phyloP scores from a whole-genome alignment of 2,797 vertebrate species.

The Sebastolobus altivelis region DNA sequence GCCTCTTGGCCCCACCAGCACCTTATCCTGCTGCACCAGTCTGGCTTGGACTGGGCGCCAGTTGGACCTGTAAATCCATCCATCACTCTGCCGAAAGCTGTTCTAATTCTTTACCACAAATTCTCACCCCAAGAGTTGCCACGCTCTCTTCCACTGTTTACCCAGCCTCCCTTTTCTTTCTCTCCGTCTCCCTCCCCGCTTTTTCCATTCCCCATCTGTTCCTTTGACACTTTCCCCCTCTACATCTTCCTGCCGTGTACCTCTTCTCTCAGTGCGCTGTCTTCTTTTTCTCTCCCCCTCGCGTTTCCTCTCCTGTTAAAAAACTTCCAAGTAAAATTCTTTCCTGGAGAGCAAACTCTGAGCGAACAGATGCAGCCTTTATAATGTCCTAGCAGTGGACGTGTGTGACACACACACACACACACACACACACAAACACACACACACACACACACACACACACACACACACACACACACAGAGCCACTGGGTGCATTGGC shows the following conservation, averaged over 20 bases:
- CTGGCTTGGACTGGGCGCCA: constrained; percentile 54
- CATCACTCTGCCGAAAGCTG: constrained; percentile 28
- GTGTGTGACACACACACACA: constrained; percentile 14
- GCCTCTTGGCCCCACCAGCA: constrained; percentile 43
- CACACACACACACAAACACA: not conserved
- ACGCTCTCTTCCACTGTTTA: constrained; percentile 23
- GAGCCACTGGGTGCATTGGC: constrained; percentile 47
- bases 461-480: not conserved
- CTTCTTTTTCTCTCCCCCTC: constrained; percentile 8
- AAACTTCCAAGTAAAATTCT: constrained; percentile 43
- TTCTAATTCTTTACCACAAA: constrained; percentile 41
- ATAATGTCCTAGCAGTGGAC: constrained; percentile 34
- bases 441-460: constrained; percentile 6
- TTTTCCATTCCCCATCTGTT: constrained; percentile 40
- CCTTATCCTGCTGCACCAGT: constrained; percentile 49
- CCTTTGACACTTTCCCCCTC: constrained; percentile 10
- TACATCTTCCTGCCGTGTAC: constrained; percentile 6
- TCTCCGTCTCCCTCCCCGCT: not conserved
- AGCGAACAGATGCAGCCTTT: constrained; percentile 56
- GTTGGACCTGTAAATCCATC: constrained; percentile 58
- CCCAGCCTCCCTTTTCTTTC: constrained; percentile 7
- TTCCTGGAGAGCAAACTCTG: constrained; percentile 63
- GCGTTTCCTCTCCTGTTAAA: constrained; percentile 33
- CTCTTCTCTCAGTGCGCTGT: not conserved
- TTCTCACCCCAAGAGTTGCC: constrained; percentile 36